A percentile compares a stretch with the other conserved stretches of the same genome.
Conservation (phyloP, 2,113 vertebrate genomes). For the Phylloscopus trochilus region DNA sequence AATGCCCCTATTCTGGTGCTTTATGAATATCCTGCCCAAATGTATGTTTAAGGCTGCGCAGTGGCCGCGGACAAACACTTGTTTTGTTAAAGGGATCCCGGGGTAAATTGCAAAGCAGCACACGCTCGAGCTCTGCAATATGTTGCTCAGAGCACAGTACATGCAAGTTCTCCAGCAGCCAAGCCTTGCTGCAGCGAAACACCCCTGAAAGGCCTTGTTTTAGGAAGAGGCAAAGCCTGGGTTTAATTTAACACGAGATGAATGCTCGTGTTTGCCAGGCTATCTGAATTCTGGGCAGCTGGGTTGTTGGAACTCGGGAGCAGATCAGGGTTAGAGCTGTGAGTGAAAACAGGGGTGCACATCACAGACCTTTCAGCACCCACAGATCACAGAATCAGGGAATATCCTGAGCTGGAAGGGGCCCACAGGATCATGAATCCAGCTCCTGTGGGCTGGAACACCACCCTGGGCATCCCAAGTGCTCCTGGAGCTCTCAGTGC, state of each 20-base stretch:
- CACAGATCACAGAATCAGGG: not conserved
- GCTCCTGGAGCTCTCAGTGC: not conserved
- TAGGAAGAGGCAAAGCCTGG: not conserved
- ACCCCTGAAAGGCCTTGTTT: fast-evolving
- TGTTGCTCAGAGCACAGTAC: fast-evolving
- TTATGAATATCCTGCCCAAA: slow-evolving; percentile 43
- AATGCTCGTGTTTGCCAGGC: not conserved
- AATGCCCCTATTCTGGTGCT: not conserved
- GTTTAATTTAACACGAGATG: not conserved
- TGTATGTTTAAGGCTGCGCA: slow-evolving; percentile 35
- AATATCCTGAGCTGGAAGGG: not conserved
- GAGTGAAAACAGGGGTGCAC: not conserved
- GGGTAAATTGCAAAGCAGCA: not conserved
- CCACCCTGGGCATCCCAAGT: not conserved
- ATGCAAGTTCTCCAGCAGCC: not conserved
- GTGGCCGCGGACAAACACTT: not conserved
- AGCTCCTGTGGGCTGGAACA: not conserved
- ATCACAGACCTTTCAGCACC: fast-evolving
- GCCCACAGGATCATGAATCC: not conserved
- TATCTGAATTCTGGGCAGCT: not conserved
- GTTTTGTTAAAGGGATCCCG: not conserved
- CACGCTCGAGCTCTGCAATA: not conserved
- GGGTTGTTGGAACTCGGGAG: not conserved
- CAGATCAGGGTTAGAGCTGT: not conserved
- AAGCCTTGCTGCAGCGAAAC: fast-evolving